Percentiles rank a stretch among this genome's conserved stretches.
phyloP scores from a whole-genome alignment of 2,113 vertebrate species.

The Limnothrissa miodon region DNA sequence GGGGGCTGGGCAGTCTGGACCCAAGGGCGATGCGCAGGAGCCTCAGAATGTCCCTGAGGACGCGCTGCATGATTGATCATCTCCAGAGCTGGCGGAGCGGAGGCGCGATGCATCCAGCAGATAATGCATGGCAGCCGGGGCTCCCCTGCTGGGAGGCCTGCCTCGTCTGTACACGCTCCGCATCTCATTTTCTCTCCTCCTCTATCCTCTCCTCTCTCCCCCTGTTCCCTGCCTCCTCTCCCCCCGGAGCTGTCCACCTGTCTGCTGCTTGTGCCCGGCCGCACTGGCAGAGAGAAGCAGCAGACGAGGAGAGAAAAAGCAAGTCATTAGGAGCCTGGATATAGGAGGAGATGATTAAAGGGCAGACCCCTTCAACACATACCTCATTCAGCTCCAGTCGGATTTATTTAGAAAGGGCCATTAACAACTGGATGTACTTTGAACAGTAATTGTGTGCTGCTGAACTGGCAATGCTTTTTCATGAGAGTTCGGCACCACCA shows the following conservation, averaged over 20 bases:
- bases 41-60: not conserved
- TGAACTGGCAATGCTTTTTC: not conserved
- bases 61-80: not conserved
- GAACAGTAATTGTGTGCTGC: not conserved
- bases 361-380: not conserved
- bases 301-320: not conserved
- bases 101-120: not conserved
- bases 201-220: not conserved
- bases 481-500: no score
- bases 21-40: not conserved
- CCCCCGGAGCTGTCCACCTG: not conserved
- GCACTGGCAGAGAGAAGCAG: not conserved
- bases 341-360: not conserved
- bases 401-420: not conserved
- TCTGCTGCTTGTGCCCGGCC: not conserved
- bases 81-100: not conserved
- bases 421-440: not conserved
- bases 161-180: not conserved
- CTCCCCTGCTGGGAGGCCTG: constrained; percentile 1
- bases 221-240: constrained; percentile 2
- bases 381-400: not conserved
- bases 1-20: not conserved
- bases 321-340: not conserved
- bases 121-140: not conserved
- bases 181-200: not conserved